Base-by-base conservation (phyloP, 2,888 invertebrate species). In the Scrobipalpa costella region DNA sequence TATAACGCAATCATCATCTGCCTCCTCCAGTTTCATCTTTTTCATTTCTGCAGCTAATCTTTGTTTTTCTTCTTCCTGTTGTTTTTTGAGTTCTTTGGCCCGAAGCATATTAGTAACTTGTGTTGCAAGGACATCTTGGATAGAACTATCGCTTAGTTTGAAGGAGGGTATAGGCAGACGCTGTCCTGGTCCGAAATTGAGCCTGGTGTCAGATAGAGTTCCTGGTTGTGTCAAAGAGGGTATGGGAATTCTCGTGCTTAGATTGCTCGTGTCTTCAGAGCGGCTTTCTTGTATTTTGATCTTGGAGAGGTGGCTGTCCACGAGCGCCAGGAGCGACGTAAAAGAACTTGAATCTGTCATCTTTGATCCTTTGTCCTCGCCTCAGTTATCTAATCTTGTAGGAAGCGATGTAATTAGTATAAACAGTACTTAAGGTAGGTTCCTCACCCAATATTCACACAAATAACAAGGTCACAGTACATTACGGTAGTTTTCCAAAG, bases 91-190 rank as follows among this genome's bases (percentile, higher is more conserved):
- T 67, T 88, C 86, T 73, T 83, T 86, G 1, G 86, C 84, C 72
- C 81, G 85, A 44, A 89, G 75, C 88, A 89, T 90, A 64, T 89
- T 90, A 0, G 81, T 79, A 3, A 90, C 73, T 71, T 89, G 90
- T 69, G 79, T 78, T 2, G 84, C 81, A 2, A 88, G 74, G 13
- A 85, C 75, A 59, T 72, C 76, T 19, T 73, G 76, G 47, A 85
- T 85, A 6, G 83, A 77, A 63, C 79, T 82, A 7, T 77, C 74
- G 21, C 75, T 76, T 6, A 75, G 66, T 36, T 69, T 73, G 40
- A 86, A 75, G 2, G 78, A 76, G 3, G 88, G 86, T 52, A 85
- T 71, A 1, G 81, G 79, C 40, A 86, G 66, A 50, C 79, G 77
- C 60, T 74, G 78, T 0, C 73, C 70, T 1, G 83, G 73, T 1